Base-by-base conservation (phyloP, 2,797 vertebrate species). In the Oryzias sinensis region DNA sequence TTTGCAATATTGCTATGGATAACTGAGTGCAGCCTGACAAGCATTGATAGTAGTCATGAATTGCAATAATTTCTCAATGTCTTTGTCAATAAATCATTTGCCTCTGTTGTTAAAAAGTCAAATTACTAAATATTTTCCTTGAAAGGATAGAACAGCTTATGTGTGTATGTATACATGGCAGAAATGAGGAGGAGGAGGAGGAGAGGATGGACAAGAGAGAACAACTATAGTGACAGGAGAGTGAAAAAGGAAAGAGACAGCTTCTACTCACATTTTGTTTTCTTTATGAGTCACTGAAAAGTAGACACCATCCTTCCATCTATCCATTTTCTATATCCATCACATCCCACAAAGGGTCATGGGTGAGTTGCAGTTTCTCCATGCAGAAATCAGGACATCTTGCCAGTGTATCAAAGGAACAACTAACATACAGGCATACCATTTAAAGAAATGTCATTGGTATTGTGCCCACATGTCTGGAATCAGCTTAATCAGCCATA, bases 21-120 rank as follows among this genome's bases (percentile, higher is more conserved):
- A 72, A 70, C 44, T 73, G 27, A 24, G 56, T 69, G 14, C 43
- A 57, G 54, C 29, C 6, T 63, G 59, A 56, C 29, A 17, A 46
- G 53, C 37, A 15, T 14, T 9, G 17, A 16, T 43, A 49, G 48
- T 11, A 49, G 62, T 43, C 48, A 17, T 61, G 65, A 70, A 79
- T 2, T 67, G 53, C 56, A 52, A 60, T 53, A 46, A 37, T 37
- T 37, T 37, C 33, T 37, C 33, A 9, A 67, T 46, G 49, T 70
- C 62, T 69, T 79, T 70, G 70, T 76, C 71, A 69, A 82, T 79
- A 83, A 66, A 55, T 70, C 17, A 74, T 77, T 80, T 81, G 73
- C 22, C 63, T 72, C 72, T 67, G 22, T 62, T 66, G 53, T 29
- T 53, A 45, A 43, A 59, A 63, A 76, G 47, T 77, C 27, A 59